These are phyloP conservation scores for Oscheius sp. DNA, from an alignment of 2,888 invertebrate species.

Conservation along the genomic window DNA sequence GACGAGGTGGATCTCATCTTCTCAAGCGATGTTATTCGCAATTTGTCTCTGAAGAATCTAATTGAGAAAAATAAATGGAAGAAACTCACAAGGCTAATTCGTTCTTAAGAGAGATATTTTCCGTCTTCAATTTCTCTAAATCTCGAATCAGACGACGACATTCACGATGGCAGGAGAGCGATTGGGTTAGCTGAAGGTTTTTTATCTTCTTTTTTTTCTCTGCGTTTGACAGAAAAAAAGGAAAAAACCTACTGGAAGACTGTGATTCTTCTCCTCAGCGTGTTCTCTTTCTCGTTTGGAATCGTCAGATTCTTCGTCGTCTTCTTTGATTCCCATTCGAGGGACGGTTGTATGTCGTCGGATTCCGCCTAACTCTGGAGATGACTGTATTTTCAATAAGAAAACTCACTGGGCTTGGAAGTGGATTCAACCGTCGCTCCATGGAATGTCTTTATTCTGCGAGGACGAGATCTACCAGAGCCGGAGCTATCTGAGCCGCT, in stretches of 20 bases:
- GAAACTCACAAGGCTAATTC: conserved; percentile 23
- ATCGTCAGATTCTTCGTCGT: neutral
- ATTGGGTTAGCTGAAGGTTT: conserved; percentile 17
- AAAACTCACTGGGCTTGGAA: conserved; percentile 26
- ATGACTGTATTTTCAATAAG: neutral
- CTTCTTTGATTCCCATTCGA: conserved; percentile 34
- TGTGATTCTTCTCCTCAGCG: conserved; percentile 16
- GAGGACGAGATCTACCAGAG: conserved; percentile 29
- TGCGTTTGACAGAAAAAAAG: too few species aligned
- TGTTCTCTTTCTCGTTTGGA: neutral
- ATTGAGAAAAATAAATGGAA: neutral
- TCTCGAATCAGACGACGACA: conserved; percentile 16
- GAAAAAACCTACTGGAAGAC: conserved; percentile 19
- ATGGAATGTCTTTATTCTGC: conserved; percentile 52
- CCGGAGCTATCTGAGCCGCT: conserved; percentile 31
- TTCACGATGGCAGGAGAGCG: conserved; percentile 13
- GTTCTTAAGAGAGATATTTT: conserved; percentile 25
- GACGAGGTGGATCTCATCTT: conserved; percentile 25
- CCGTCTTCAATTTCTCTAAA: conserved; percentile 15
- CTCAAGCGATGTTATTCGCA: conserved; percentile 46
- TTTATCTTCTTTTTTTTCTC: too few species aligned
- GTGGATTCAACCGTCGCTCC: conserved; percentile 34
- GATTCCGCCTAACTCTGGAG: conserved; percentile 39
- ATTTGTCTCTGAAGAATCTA: conserved; percentile 37
- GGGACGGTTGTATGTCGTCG: conserved; percentile 54